Conservation (phyloP, 2,888 invertebrate genomes). For the Tetragonisca angustula region DNA sequence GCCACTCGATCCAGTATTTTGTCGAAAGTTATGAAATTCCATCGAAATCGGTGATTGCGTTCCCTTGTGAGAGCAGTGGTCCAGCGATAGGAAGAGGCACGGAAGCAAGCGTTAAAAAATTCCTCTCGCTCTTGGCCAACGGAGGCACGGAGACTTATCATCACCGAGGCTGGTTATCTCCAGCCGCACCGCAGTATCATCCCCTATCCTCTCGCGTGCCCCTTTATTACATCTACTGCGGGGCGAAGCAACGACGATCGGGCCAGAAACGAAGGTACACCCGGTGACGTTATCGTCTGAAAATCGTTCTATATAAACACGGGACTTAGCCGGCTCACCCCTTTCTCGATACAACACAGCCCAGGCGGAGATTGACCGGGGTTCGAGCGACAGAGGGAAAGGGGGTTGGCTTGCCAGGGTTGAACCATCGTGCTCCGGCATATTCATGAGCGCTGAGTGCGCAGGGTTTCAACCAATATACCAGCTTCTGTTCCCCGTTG, state of each 20-base stretch:
- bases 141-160: slow-evolving; percentile 23
- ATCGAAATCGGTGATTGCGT: no score
- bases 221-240: neutral
- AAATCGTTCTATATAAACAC: slow-evolving; percentile 73
- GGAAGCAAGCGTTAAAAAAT: neutral
- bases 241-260: slow-evolving; percentile 56
- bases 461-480: slow-evolving; percentile 80
- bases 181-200: slow-evolving; percentile 37
- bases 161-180: slow-evolving; percentile 46
- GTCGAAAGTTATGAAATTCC: no score
- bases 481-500: slow-evolving; percentile 61
- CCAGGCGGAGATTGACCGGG: slow-evolving; percentile 75
- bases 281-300: slow-evolving; percentile 69
- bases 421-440: slow-evolving; percentile 79
- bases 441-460: slow-evolving; percentile 82
- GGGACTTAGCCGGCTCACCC: slow-evolving; percentile 64
- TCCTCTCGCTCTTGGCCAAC: neutral
- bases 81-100: neutral
- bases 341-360: slow-evolving; percentile 75
- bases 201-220: slow-evolving; percentile 29
- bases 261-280: slow-evolving; percentile 63
- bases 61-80: neutral
- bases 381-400: slow-evolving; percentile 47
- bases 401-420: slow-evolving; percentile 72
- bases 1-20: no score